A percentile compares a stretch with the other conserved stretches of the same genome.
These are phyloP conservation scores for Panthera leo DNA, from an alignment of 2,113 vertebrate genomes.

Conservation along the genomic window DNA sequence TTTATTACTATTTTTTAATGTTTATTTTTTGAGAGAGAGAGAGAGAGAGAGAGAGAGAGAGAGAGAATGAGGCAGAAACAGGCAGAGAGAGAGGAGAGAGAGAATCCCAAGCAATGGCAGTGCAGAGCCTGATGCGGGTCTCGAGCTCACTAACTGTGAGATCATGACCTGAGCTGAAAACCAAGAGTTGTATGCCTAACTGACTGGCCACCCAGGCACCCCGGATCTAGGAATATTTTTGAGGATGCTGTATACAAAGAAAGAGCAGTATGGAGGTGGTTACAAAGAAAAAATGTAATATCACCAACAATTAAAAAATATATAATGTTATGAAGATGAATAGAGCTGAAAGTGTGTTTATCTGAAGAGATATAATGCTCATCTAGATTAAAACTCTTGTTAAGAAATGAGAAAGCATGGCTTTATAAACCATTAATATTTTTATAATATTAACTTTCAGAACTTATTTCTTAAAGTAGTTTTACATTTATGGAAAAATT, in stretches of 20 bases:
- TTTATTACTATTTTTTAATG: too few species aligned
- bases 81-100: too few species aligned
- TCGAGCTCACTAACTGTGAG: too few species aligned
- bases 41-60: too few species aligned
- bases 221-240: background rate
- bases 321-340: background rate
- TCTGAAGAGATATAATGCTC: background rate
- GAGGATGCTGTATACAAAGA: background rate
- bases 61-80: too few species aligned
- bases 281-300: background rate
- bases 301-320: background rate
- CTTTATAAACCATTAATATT: background rate
- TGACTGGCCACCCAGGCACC: too few species aligned
- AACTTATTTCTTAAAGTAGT: background rate
- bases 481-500: constrained; percentile 12
- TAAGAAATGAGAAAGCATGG: background rate
- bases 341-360: background rate
- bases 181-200: too few species aligned
- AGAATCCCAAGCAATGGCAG: too few species aligned
- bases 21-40: too few species aligned
- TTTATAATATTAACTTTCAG: background rate
- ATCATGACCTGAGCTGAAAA: too few species aligned
- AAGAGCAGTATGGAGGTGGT: background rate
- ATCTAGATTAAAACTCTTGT: background rate
- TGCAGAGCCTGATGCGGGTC: too few species aligned